Evolutionary conservation across 2,888 invertebrate species (phyloP), one percentile per base, ranked within the genome.

Genomic region (Drosophila seclusa): DNA sequence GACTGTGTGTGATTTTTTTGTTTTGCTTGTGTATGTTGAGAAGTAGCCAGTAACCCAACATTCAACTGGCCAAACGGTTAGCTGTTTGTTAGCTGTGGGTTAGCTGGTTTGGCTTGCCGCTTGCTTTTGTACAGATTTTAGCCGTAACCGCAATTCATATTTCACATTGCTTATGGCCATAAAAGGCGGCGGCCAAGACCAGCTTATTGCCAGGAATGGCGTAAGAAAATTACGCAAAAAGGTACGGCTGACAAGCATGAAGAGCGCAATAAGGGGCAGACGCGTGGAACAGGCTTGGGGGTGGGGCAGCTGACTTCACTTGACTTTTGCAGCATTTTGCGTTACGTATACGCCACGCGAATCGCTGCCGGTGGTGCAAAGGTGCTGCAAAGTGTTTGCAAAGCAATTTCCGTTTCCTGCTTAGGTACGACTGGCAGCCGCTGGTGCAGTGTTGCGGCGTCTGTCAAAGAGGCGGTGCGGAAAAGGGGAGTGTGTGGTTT

Each of bases 371-470:
- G 45, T 45, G 55, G 27, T 38, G 68, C 70, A 59, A 69, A 76
- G 81, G 71, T 78, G 81, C 73, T 74, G 81, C 78, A 86, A 87
- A 87, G 87, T 87, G 87, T 89, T 87, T 89, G 87, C 87, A 79
- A 87, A 87, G 87, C 85, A 89, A 89, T 89, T 87, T 87, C 87
- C 87, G 89, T 82, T 87, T 87, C 89, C 87, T 87, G 87, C 87
- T 87, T 78, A 82, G 81, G 81, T 70, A 69, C 81, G 76, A 87
- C 78, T 87, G 90, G 90, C 88, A 89, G 85, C 60, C 78, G 65
- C 54, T 61, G 61, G 61, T 64, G 67, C 66, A 79, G 24, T 40
- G 29, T 57, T 27, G n/a, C 48, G 36, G 21, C 27, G 42, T 7
- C 8, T 49, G 64, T 18, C 27, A n/a, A 16, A 24, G 6, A 36